These are phyloP conservation scores for Trialeurodes vaporariorum DNA, from an alignment of 1,140 invertebrate species.

Conservation along the genomic window DNA sequence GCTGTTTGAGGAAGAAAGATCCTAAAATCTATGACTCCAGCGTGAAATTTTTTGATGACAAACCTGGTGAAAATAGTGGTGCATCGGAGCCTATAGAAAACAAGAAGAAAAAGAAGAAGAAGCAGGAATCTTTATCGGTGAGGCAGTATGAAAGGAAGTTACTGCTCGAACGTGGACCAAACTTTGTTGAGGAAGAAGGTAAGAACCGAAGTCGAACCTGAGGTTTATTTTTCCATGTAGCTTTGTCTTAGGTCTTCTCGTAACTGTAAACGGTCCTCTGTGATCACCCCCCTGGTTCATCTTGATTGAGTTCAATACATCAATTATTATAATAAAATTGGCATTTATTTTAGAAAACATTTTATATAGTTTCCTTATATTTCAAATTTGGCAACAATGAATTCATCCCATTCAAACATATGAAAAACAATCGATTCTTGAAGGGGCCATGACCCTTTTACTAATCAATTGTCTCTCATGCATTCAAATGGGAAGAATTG, in stretches of 20 bases:
- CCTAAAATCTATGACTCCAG: constrained; percentile 73
- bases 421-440: too few relatives aligned
- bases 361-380: constrained; percentile 3
- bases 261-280: constrained; percentile 25
- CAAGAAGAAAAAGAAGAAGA: constrained; percentile 29
- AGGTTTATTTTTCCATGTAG: too few relatives aligned
- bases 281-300: neutral
- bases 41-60: constrained; percentile 54
- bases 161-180: constrained; percentile 54
- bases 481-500: too few relatives aligned
- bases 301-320: constrained; percentile 4
- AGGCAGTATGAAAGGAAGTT: constrained; percentile 72
- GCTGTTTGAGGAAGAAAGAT: constrained; percentile 76
- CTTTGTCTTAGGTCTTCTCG: too few relatives aligned
- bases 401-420: too few relatives aligned
- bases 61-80: constrained; percentile 23
- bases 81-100: constrained; percentile 24
- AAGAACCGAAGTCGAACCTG: too few relatives aligned
- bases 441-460: too few relatives aligned
- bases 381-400: too few relatives aligned
- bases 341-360: neutral
- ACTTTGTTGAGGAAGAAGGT: constrained; percentile 41
- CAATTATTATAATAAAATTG: constrained; percentile 16
- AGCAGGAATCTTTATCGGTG: constrained; percentile 49
- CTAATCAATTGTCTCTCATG: too few relatives aligned